Evolutionary conservation across 2,797 vertebrate genomes (phyloP), one percentile per base, ranked within the genome.

Genomic region (Cichlasoma orientale): DNA sequence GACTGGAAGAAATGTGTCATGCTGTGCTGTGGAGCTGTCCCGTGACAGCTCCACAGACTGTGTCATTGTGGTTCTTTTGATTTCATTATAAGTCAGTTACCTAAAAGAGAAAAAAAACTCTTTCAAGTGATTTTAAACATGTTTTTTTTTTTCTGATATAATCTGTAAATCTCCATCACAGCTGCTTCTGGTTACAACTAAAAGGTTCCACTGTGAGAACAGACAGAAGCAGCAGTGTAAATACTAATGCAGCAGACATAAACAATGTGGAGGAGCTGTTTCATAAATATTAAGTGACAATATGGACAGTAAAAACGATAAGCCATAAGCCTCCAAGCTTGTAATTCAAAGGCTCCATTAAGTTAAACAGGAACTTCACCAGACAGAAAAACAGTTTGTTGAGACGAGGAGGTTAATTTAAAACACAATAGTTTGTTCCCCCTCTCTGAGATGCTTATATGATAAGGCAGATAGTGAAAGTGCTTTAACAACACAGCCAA

Each of bases 201-300:
- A 27, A 68, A 50, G 44, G 25, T 56, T 75, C 58, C 71, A 72
- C 21, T 55, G 75, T 25, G 72, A 86, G 63, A 79, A 69, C 33
- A 75, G 72, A 88, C 77, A 86, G 72, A 87, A 75, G 76, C 33
- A 76, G 50, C 27, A 58, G 66, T 53, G 78, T 77, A 79, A 87
- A 87, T 80, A 84, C 53, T 57, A 78, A 86, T 74, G 41, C 83
- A 75, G 70, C 78, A 63, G 61, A 82, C 54, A 66, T 61, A 82
- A 89, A 85, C 82, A 88, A 79, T 76, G 75, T 59, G 63, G 50
- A 47, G 68, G 61, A 69, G 38, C 53, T 77, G 78, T 76, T 83
- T 86, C 77, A 78, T 76, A 72, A 86, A 82, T 74, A 72, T 31
- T 38, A 75, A 79, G 61, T 77, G 84, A 74, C 78, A 72, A 83